Base-by-base conservation (phyloP, 2,113 vertebrate species). In the Cephalophus harveyi region DNA sequence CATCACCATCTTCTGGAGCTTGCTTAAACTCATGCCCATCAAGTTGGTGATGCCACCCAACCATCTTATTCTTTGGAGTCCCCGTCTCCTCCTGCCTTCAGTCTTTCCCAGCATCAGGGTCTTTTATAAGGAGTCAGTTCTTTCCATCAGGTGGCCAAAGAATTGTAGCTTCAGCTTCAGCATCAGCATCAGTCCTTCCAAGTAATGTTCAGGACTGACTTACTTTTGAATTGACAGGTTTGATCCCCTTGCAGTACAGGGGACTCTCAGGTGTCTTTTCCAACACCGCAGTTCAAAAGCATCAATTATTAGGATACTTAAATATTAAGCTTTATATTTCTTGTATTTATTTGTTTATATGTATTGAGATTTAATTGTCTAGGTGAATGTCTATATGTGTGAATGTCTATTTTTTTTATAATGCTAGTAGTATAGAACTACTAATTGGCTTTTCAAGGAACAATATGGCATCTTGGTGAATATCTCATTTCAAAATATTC, bases 1-100 rank as follows among this genome's bases (percentile, higher is more conserved):
- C 17, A 71, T 71, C 64, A 71, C 64, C 17, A 71, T 71, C n/a
- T 71, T 71, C n/a, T 36, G 64, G 2, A 36, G 9, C 17, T 71
- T 36, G 64, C n/a, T 71, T 36, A 36, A 71, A 71, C 9, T 71
- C 17, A 23, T 71, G 64, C 21, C 9, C n/a, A 11, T 71, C 19
- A 71, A 71, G n/a, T 5, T 21, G 17, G 2, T 6, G n/a, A 71
- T 36, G 64, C 9, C 64, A 36, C 23, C 4, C 64, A 36, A 71
- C 9, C 17, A 36, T 71, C n/a, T 71, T 71, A 36, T 36, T 36
- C 17, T 71, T n/a, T 71, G 19, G 2, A 36, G 19, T 71, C n/a
- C 64, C 64, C 0, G 0, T 71, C n/a, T 36, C 64, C 64, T 71
- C 64, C 64, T 36, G n/a, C 64, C n/a, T 36, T 71, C n/a, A 36